Evolutionary conservation across 2,113 vertebrate species (phyloP).

Genomic region (Cinclus cinclus): DNA sequence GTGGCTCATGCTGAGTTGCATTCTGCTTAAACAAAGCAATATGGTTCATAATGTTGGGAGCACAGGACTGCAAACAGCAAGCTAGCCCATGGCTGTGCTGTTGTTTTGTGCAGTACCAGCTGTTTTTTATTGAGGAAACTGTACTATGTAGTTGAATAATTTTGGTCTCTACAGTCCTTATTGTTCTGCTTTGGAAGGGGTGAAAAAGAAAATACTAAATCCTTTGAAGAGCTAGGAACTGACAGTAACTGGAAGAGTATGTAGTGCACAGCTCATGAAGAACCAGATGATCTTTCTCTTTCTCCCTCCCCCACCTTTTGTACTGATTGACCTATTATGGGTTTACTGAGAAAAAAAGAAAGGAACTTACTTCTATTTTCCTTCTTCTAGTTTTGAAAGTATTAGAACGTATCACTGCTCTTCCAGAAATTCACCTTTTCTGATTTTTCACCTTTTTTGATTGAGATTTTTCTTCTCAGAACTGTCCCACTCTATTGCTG

Average conservation of each 20-base stretch:
- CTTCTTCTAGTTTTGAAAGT: neutral
- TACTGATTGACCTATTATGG: neutral
- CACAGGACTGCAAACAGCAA: neutral
- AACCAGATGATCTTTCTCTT: neutral
- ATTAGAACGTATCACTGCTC: neutral
- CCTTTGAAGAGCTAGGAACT: conserved; percentile 36
- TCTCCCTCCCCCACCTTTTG: neutral
- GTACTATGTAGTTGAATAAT: neutral
- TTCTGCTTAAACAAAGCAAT: neutral
- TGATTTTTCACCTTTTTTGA: too few species aligned
- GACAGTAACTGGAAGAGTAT: neutral
- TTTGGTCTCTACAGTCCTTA: conserved; percentile 4
- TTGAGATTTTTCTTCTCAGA: neutral
- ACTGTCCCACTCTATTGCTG: neutral
- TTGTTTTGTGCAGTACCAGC: conserved; percentile 24
- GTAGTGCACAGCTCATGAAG: conserved; percentile 7
- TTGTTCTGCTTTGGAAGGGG: conserved; percentile 13
- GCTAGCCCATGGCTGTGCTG: neutral
- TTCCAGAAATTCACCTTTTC: neutral
- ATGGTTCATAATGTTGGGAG: neutral
- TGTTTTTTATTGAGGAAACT: conserved; percentile 28
- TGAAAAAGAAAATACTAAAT: conserved; percentile 1
- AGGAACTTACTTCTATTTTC: neutral
- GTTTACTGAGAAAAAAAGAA: neutral
- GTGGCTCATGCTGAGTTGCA: neutral